Percentiles rank a stretch among this genome's conserved stretches.
Conservation (phyloP, 1,140 invertebrate species). For the Conus betulinus region DNA sequence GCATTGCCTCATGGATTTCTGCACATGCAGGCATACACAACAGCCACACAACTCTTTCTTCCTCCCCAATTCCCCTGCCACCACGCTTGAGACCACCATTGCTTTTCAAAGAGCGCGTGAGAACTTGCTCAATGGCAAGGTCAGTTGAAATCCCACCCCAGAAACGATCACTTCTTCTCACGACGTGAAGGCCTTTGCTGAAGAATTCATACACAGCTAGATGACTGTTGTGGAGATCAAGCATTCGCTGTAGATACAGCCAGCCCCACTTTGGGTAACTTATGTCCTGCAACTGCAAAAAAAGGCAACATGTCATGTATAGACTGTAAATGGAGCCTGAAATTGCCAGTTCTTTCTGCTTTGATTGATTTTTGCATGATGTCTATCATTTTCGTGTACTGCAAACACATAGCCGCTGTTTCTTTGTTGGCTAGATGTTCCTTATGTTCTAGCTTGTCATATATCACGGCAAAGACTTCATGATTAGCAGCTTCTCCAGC, state of each 20-base stretch:
- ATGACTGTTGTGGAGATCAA: slow-evolving; percentile 53
- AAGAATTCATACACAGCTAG: background rate
- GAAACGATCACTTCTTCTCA: slow-evolving; percentile 67
- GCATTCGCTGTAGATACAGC: slow-evolving; percentile 77
- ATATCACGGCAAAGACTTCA: slow-evolving; percentile 4
- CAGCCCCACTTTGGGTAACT: slow-evolving; percentile 76
- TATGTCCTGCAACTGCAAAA: slow-evolving; percentile 75
- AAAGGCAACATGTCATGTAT: slow-evolving; percentile 72
- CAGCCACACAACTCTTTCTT: slow-evolving; percentile 47
- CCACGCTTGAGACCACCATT: slow-evolving; percentile 51
- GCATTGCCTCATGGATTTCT: slow-evolving; percentile 48
- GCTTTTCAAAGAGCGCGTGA: slow-evolving; percentile 61
- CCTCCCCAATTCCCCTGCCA: slow-evolving; percentile 53
- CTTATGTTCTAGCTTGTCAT: slow-evolving; percentile 57
- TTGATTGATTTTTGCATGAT: slow-evolving; percentile 54
- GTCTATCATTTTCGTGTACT: slow-evolving; percentile 60
- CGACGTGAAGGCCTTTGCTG: slow-evolving; percentile 45
- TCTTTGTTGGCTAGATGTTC: background rate
- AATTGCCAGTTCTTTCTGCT: slow-evolving; percentile 61
- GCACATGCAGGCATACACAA: slow-evolving; percentile 53
- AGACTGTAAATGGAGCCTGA: slow-evolving; percentile 40
- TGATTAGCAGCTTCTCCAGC: background rate
- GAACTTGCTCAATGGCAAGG: slow-evolving; percentile 64
- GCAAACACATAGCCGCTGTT: slow-evolving; percentile 49
- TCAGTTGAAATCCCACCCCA: slow-evolving; percentile 74